Evolutionary conservation across 2,888 invertebrate species (phyloP), one percentile per base, ranked within the genome.

Genomic region (Therioaphis trifolii): DNA sequence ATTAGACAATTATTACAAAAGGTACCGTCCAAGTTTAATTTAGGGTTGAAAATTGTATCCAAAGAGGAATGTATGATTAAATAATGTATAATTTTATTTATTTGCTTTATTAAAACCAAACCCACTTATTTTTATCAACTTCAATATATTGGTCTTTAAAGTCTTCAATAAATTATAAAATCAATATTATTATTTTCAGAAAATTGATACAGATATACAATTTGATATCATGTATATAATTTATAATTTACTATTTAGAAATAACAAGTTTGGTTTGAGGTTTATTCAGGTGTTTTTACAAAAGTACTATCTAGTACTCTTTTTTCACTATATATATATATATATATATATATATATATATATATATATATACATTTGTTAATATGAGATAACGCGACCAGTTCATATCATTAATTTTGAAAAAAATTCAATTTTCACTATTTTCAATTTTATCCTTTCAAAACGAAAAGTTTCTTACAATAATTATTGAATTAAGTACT

Each of bases 11-110:
- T 52, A 24, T 66, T 40, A 55, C 43, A 9, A 68, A 69, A 40
- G 58, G 40, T 72, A 71, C 80, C 80, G 80, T 80, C 80, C 80
- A 80, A 4, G 27, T 79, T 27, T 55, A 43, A 29, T 43, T 58
- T 71, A 79, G n/a, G 11, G 71, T 61, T 71, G 43, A 61, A 61
- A 11, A 40, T 24, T 68, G 14, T 55, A 69, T 55, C 24, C 14
- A 52, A 69, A 78, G 55, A 43, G n/a, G n/a, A n/a, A n/a, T n/a
- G n/a, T n/a, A n/a, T n/a, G n/a, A n/a, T n/a, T n/a, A n/a, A 40
- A 7, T 66, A 78, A 55, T 12, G 21, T 58, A 21, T 76, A 55
- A 40, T 52, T 78, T 9, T 79, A 27, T 69, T 7, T 35, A 66
- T 77, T 66, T 68, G 43, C 61, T 66, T 77, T 68, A 78, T 24